Percentiles rank a stretch among this genome's conserved stretches.
phyloP scores from a whole-genome alignment of 2,113 vertebrate genomes.

The Hypanus sabinus region DNA sequence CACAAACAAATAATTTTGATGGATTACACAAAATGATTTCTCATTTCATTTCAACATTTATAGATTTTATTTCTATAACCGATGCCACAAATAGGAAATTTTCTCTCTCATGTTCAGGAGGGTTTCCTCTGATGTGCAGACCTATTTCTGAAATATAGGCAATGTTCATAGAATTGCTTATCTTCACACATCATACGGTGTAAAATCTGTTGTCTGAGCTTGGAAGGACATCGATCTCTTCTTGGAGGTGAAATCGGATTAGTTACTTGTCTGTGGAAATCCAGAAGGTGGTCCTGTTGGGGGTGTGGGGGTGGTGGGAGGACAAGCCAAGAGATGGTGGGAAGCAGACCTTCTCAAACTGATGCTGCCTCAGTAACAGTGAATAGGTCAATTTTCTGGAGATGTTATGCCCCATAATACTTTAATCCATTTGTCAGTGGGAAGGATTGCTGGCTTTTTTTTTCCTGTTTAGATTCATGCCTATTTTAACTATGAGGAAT shows the following conservation, averaged over 20 bases:
- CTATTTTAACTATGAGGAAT: constrained; percentile 2
- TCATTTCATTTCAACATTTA: constrained; percentile 26
- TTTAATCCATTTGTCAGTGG: constrained; percentile 20
- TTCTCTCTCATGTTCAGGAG: not conserved
- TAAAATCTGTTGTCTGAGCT: not conserved
- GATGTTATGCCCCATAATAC: constrained; percentile 23
- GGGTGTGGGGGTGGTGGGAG: not conserved
- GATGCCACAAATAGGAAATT: not conserved
- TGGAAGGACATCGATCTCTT: constrained; percentile 2
- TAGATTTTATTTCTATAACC: constrained; percentile 21
- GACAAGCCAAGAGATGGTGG: not conserved
- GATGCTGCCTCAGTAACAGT: not conserved
- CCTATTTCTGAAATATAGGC: not conserved
- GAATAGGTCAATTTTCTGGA: constrained; percentile 21
- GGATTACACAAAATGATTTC: not conserved
- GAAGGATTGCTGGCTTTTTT: not conserved
- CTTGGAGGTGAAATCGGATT: constrained; percentile 13
- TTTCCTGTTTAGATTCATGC: constrained; percentile 23
- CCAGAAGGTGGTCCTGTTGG: not conserved
- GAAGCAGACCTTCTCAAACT: not conserved
- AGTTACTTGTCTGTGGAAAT: not conserved
- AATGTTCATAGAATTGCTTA: not conserved
- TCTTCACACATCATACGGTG: no score
- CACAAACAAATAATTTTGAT: not conserved
- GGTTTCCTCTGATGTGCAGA: not conserved